Percentiles rank a stretch among this genome's conserved stretches.
These are phyloP conservation scores for Agonopterix subpropinquella DNA, from an alignment of 2,888 invertebrate species.

Conservation along the genomic window DNA sequence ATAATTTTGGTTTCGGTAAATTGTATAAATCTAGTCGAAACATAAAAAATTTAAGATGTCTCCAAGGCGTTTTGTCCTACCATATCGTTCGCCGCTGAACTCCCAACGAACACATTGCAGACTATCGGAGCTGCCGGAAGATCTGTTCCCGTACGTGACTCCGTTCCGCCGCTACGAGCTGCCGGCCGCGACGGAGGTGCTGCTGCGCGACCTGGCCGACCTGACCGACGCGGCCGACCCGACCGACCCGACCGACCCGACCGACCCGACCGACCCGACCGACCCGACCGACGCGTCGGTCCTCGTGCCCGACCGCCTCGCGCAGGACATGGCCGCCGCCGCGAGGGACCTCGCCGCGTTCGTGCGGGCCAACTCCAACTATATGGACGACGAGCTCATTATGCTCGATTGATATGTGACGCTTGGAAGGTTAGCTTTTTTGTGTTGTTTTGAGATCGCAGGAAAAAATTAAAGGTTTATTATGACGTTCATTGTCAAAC, in stretches of 20 bases:
- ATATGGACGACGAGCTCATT: background rate
- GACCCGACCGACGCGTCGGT: background rate
- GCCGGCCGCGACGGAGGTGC: constrained; percentile 31
- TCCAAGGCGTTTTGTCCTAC: too few relatives aligned
- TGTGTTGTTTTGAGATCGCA: too few relatives aligned
- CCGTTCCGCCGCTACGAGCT: constrained; percentile 52
- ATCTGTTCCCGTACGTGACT: constrained; percentile 34
- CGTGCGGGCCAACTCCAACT: background rate
- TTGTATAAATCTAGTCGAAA: too few relatives aligned
- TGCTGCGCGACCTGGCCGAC: constrained; percentile 26
- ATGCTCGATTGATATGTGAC: background rate
- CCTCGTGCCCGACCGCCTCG: background rate
- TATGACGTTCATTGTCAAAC: too few relatives aligned
- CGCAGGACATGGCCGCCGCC: constrained; percentile 3
- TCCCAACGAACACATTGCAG: constrained; percentile 19
- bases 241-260: constrained; percentile 1
- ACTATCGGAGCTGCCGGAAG: constrained; percentile 26
- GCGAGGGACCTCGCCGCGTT: constrained; percentile 16
- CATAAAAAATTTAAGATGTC: too few relatives aligned
- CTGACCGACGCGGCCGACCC: background rate
- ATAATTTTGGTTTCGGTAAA: too few relatives aligned
- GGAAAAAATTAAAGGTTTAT: too few relatives aligned
- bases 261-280: constrained; percentile 1
- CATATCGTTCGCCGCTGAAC: too few relatives aligned
- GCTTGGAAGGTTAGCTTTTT: too few relatives aligned